Conservation (phyloP, 1,140 invertebrate species). For the Hyphantria cunea region DNA sequence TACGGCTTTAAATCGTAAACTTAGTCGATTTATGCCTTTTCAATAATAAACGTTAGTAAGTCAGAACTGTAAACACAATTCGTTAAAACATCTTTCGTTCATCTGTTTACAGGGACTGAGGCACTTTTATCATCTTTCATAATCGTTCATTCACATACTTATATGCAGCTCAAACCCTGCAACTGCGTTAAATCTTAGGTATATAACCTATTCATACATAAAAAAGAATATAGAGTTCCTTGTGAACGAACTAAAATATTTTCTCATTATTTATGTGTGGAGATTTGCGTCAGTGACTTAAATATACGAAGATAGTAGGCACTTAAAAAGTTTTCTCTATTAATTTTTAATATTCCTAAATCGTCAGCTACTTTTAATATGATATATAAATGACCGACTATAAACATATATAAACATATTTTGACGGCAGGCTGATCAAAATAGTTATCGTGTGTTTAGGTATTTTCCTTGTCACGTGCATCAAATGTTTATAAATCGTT, state of each 20-base stretch:
- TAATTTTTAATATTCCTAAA: conserved; percentile 2
- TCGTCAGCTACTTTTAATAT: too few relatives aligned
- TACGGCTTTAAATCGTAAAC: conserved; percentile 29
- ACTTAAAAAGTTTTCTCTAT: conserved; percentile 11
- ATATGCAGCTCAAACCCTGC: conserved; percentile 16
- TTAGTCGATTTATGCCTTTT: conserved; percentile 30
- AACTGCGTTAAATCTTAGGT: conserved; percentile 12
- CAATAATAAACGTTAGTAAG: conserved; percentile 29
- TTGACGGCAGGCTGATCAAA: too few relatives aligned
- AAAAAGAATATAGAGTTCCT: conserved; percentile 32
- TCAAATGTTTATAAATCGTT: too few relatives aligned
- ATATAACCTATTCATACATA: conserved; percentile 27
- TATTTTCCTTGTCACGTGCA: too few relatives aligned
- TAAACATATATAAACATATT: too few relatives aligned
- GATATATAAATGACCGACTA: too few relatives aligned
- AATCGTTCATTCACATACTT: conserved; percentile 28
- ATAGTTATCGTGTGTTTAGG: too few relatives aligned
- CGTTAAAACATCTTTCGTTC: conserved; percentile 31
- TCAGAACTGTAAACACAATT: conserved; percentile 18
- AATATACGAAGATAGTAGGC: conserved; percentile 26
- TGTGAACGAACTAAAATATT: conserved; percentile 33
- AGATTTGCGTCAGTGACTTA: conserved; percentile 45
- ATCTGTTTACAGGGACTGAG: conserved; percentile 29
- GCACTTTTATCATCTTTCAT: conserved; percentile 32
- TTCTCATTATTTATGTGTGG: conserved; percentile 38